Base-by-base conservation (phyloP, 1,140 invertebrate genomes). In the Hylaeus volcanicus region DNA sequence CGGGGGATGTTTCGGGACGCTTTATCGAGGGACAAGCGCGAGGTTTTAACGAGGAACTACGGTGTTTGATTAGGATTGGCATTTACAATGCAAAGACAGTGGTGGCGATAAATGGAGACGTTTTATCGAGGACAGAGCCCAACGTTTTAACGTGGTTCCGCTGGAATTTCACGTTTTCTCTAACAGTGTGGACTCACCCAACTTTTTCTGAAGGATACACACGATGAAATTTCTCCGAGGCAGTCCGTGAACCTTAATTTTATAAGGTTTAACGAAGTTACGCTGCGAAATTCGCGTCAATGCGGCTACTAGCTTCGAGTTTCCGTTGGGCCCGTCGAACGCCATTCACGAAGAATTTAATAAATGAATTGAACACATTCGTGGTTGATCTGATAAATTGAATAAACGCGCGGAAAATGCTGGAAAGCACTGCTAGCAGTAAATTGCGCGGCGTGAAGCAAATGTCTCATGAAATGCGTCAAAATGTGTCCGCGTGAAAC, bases 361-460 rank as follows among this genome's bases (percentile, higher is more conserved):
- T 75, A 75, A 80, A 80, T 80, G 63, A 75, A 80, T 75, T 8
- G 64, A 69, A 75, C 72, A 26, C 64, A 75, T 74, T 80, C 78
- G 78, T 6, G 64, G 72, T 56, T 37, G 55, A 75, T 73, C 55
- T 61, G 64, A 68, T 61, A 75, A 80, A 68, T 75, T 61, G 64
- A 61, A 68, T 45, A 72, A 68, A 37, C 45, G 64, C 64, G 12
- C 6, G 45, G 45, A 43, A 78, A 78, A 78, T 78, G 63, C 45
- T 11, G 12, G 15, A 8, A 26, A 15, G 1, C 9, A 26, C 37
- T 66, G 45, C 68, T 45, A 65, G 55, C 56, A 55, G 55, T 45
- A 61, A 80, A 75, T 75, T 45, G 72, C 43, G 4, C 39, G 12
- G 0, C 43, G 56, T 11, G 48, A 15, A 43, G 45, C 39, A 45